Evolutionary conservation across 2,888 invertebrate genomes (phyloP).

Genomic region (Phortica okadai): DNA sequence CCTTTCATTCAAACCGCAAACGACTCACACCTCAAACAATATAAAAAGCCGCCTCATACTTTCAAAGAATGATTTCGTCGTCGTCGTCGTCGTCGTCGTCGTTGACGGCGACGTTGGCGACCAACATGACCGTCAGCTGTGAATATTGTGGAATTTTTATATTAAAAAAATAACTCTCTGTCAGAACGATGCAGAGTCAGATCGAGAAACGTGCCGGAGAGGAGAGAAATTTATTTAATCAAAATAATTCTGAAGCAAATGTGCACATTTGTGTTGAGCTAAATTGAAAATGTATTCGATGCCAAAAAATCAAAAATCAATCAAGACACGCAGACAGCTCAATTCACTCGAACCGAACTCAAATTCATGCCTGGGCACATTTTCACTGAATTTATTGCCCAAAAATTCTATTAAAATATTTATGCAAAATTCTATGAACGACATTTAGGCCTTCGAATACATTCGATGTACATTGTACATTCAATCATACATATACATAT

Average conservation of each 20-base stretch:
- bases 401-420: conserved; percentile 70
- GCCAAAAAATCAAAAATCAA: conserved; percentile 53
- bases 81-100: background rate
- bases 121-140: background rate
- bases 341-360: conserved; percentile 6
- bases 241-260: conserved; percentile 1
- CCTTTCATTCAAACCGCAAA: background rate
- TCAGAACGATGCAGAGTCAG: background rate
- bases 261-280: conserved; percentile 39
- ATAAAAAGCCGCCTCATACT: no score
- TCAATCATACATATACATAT: conserved; percentile 16
- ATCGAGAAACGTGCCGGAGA: background rate
- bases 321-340: conserved; percentile 38
- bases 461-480: background rate
- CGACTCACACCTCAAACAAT: background rate
- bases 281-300: background rate
- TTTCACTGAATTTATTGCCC: conserved; percentile 38
- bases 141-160: conserved; percentile 10
- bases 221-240: conserved; percentile 3
- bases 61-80: background rate
- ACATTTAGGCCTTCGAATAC: conserved; percentile 52
- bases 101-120: background rate
- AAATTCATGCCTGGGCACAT: conserved; percentile 32
- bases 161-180: conserved; percentile 35
- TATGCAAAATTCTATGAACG: conserved; percentile 59